These are phyloP conservation scores for Dendroctonus ponderosae DNA, from an alignment of 1,140 invertebrate genomes.

Conservation along the genomic window DNA sequence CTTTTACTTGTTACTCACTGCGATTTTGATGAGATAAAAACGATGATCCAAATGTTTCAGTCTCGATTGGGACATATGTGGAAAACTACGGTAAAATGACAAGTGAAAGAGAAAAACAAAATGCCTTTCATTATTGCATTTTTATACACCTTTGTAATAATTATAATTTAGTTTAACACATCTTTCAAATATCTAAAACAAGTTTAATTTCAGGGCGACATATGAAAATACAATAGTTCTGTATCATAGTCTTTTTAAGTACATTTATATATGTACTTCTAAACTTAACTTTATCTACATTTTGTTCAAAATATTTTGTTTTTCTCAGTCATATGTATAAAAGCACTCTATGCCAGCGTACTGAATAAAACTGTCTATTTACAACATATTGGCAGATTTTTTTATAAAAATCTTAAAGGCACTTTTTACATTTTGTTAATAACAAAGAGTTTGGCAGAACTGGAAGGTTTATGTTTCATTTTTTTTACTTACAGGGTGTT, in stretches of 20 bases:
- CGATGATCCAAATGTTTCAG: conserved; percentile 24
- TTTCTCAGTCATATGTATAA: conserved; percentile 4
- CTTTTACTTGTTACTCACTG: conserved; percentile 9
- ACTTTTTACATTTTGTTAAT: conserved; percentile 47
- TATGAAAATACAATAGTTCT: too few relatives aligned
- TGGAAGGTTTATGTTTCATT: conserved; percentile 51
- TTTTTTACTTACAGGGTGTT: conserved; percentile 32
- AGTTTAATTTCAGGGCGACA: too few relatives aligned
- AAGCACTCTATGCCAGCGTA: conserved; percentile 8
- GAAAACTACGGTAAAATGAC: too few relatives aligned
- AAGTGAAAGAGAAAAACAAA: too few relatives aligned
- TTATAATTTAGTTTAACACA: too few relatives aligned
- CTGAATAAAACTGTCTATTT: conserved; percentile 20
- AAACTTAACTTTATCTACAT: background rate
- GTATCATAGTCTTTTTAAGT: too few relatives aligned
- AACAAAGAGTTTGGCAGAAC: conserved; percentile 44
- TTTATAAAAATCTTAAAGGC: conserved; percentile 45
- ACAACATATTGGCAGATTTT: conserved; percentile 34
- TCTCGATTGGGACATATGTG: conserved; percentile 16
- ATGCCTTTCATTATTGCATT: too few relatives aligned
- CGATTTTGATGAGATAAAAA: conserved; percentile 5
- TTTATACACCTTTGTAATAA: too few relatives aligned
- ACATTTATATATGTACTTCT: too few relatives aligned
- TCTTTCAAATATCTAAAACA: too few relatives aligned
- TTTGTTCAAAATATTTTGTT: conserved; percentile 8